phyloP scores from a whole-genome alignment of 2,888 invertebrate genomes.

The Carpatolechia fugitivella region DNA sequence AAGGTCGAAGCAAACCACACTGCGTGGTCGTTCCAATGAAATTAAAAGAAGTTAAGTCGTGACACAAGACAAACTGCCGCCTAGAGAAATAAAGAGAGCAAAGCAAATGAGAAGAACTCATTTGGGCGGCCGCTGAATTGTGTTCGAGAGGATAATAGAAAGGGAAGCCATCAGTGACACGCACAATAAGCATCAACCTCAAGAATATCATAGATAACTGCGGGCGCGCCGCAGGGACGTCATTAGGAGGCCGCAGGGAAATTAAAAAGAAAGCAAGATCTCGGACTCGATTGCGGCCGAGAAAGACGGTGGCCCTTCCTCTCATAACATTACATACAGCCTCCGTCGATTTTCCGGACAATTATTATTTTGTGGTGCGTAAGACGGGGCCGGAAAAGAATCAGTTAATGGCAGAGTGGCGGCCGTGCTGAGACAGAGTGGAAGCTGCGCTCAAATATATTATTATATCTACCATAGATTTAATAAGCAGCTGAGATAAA shows the following conservation, averaged over 20 bases:
- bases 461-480: slow-evolving; percentile 46
- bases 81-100: slow-evolving; percentile 77
- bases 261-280: slow-evolving; percentile 80
- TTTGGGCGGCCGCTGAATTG: slow-evolving; percentile 76
- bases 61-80: slow-evolving; percentile 74
- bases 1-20: slow-evolving; percentile 38
- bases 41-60: slow-evolving; percentile 70
- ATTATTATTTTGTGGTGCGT: slow-evolving; percentile 80
- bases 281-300: slow-evolving; percentile 76
- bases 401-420: slow-evolving; percentile 63
- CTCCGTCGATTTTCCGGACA: slow-evolving; percentile 76
- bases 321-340: slow-evolving; percentile 80
- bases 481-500: no score
- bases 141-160: slow-evolving; percentile 79
- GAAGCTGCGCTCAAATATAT: slow-evolving; percentile 65
- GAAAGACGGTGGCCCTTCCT: slow-evolving; percentile 71
- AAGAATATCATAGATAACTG: slow-evolving; percentile 80
- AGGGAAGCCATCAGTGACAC: slow-evolving; percentile 79
- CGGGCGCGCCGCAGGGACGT: slow-evolving; percentile 70
- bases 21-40: slow-evolving; percentile 58
- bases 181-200: slow-evolving; percentile 80
- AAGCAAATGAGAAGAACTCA: slow-evolving; percentile 77
- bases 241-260: slow-evolving; percentile 80
- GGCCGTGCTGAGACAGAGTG: slow-evolving; percentile 42
- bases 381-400: slow-evolving; percentile 68